Evolutionary conservation across 2,888 invertebrate genomes (phyloP).

Genomic region (Rapana venosa): DNA sequence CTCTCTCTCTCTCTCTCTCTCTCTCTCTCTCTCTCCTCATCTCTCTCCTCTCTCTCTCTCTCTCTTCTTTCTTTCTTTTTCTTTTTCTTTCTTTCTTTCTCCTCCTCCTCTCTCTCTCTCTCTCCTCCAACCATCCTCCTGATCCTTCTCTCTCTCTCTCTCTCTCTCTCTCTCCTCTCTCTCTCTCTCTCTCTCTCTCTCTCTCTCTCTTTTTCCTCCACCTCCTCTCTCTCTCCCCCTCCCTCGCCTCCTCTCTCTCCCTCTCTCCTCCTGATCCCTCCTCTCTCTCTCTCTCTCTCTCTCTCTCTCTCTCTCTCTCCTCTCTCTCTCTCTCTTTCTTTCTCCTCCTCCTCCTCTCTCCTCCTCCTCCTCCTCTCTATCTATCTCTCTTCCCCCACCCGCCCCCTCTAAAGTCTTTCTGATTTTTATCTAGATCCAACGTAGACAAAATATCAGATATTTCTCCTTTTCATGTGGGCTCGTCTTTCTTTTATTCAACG

Average conservation of each 20-base stretch:
- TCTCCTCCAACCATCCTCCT: not conserved
- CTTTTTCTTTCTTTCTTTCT: not conserved
- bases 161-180: not conserved
- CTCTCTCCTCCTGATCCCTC: not conserved
- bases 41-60: not conserved
- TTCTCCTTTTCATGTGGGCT: too few species aligned
- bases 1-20: not conserved
- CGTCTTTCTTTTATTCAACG: too few species aligned
- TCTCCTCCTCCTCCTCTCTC: not conserved
- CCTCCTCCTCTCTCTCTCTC: not conserved
- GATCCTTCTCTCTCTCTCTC: not conserved
- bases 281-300: not conserved
- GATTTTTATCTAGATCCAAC: too few species aligned
- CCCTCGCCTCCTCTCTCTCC: not conserved
- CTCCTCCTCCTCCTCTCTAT: not conserved
- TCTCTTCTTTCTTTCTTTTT: not conserved
- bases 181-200: not conserved
- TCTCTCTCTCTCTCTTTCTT: not conserved
- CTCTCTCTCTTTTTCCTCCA: not conserved
- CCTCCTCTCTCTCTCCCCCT: not conserved
- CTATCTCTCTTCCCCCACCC: not conserved
- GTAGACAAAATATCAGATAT: too few species aligned
- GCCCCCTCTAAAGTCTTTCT: too few species aligned
- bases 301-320: not conserved
- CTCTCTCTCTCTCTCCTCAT: not conserved